Evolutionary conservation across 2,113 vertebrate genomes (phyloP).

Genomic region (Atherinomorus stipes): DNA sequence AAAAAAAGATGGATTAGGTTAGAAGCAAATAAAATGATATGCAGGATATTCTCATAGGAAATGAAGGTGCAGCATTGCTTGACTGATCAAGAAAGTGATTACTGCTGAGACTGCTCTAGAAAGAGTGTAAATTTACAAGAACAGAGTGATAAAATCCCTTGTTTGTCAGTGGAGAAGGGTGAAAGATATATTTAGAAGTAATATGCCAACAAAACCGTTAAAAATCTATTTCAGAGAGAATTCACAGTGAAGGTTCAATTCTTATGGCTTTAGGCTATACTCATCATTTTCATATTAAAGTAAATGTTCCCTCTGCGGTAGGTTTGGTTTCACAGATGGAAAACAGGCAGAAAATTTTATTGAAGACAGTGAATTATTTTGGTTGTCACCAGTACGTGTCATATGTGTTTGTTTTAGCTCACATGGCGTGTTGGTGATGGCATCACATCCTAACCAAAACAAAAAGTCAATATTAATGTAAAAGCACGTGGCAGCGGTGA

Average conservation of each 20-base stretch:
- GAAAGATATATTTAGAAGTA: slow-evolving; percentile 9
- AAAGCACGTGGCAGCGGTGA: too few relatives aligned
- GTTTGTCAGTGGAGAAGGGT: background rate
- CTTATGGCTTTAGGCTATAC: background rate
- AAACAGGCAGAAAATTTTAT: slow-evolving; percentile 27
- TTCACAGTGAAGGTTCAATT: slow-evolving; percentile 6
- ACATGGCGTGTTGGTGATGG: too few relatives aligned
- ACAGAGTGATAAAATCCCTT: slow-evolving; percentile 2
- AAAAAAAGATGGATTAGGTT: slow-evolving; percentile 10
- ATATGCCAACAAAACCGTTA: background rate
- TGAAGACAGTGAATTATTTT: slow-evolving; percentile 5
- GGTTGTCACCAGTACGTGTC: slow-evolving; percentile 4
- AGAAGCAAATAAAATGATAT: slow-evolving; percentile 27
- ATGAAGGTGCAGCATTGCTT: slow-evolving; percentile 6
- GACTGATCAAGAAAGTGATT: slow-evolving; percentile 32
- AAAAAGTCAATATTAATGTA: too few relatives aligned
- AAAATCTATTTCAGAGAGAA: slow-evolving; percentile 5
- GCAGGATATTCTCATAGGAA: slow-evolving; percentile 23
- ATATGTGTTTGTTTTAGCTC: background rate
- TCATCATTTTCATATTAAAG: slow-evolving; percentile 2
- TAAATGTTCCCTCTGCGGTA: slow-evolving; percentile 26
- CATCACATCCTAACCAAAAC: background rate
- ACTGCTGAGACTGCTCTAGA: background rate
- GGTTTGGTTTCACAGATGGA: slow-evolving; percentile 21
- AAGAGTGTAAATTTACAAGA: slow-evolving; percentile 2